Evolutionary conservation across 1,140 invertebrate genomes (phyloP).

Genomic region (Lasaia peninsularis): DNA sequence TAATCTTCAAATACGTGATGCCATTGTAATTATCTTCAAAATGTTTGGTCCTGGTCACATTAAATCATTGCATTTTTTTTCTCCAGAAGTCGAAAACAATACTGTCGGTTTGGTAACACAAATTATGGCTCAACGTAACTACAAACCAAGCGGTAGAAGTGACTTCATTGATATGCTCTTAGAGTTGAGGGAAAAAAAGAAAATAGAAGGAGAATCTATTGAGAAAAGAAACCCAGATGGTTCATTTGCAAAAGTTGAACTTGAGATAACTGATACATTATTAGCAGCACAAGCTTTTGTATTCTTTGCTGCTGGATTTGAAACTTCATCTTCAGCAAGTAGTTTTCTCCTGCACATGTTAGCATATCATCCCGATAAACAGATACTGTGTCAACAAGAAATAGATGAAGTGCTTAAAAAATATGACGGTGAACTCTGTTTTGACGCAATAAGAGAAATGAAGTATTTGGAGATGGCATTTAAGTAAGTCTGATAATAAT

Average conservation of each 20-base stretch:
- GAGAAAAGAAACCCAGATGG: slow-evolving; percentile 26
- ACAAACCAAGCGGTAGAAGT: too few relatives aligned
- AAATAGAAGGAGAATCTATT: slow-evolving; percentile 28
- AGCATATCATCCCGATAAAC: too few relatives aligned
- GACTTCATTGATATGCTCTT: slow-evolving; percentile 36
- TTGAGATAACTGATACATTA: slow-evolving; percentile 29
- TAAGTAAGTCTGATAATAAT: too few relatives aligned
- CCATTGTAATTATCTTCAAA: slow-evolving; percentile 23
- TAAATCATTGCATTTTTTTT: slow-evolving; percentile 26
- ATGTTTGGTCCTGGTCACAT: slow-evolving; percentile 27
- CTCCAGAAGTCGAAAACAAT: slow-evolving; percentile 26
- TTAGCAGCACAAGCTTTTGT: slow-evolving; percentile 28
- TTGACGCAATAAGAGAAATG: slow-evolving; percentile 31
- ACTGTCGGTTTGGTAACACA: slow-evolving; percentile 21
- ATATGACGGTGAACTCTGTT: slow-evolving; percentile 33
- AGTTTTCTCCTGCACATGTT: too few relatives aligned
- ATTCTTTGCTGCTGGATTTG: too few relatives aligned
- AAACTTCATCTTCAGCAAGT: too few relatives aligned
- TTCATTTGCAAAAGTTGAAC: slow-evolving; percentile 23
- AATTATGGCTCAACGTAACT: slow-evolving; percentile 29
- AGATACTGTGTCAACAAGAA: slow-evolving; percentile 30
- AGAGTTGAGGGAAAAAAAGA: slow-evolving; percentile 31
- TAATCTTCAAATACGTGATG: slow-evolving; percentile 24
- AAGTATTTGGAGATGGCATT: too few relatives aligned
- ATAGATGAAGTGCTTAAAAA: slow-evolving; percentile 31